Percentiles rank a stretch among this genome's conserved stretches.
These are phyloP conservation scores for Calosoma granatense DNA, from an alignment of 1,140 invertebrate species.

Conservation along the genomic window DNA sequence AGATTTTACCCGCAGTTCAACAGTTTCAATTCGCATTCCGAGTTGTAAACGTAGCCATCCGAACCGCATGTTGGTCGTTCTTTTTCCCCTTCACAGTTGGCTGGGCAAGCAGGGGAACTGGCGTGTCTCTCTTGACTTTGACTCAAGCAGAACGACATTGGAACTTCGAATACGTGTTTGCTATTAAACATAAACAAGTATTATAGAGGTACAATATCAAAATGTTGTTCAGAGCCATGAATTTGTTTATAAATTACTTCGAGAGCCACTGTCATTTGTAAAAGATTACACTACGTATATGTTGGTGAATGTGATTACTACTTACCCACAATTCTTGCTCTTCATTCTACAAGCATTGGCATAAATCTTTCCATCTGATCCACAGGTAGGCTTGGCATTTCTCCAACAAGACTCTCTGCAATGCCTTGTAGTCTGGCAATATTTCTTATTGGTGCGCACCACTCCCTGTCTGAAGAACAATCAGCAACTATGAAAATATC, in stretches of 20 bases:
- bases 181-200: slow-evolving; percentile 37
- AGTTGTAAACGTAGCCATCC: slow-evolving; percentile 78
- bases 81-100: slow-evolving; percentile 53
- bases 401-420: slow-evolving; percentile 84
- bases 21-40: slow-evolving; percentile 82
- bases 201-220: background rate
- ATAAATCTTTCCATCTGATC: slow-evolving; percentile 83
- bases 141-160: slow-evolving; percentile 75
- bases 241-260: slow-evolving; percentile 8
- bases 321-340: slow-evolving; percentile 83
- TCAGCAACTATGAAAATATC: slow-evolving; percentile 2
- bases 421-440: slow-evolving; percentile 84
- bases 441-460: slow-evolving; percentile 72
- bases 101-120: slow-evolving; percentile 50
- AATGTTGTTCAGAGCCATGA: slow-evolving; percentile 1
- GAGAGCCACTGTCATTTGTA: background rate
- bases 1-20: slow-evolving; percentile 73
- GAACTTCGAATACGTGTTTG: slow-evolving; percentile 84
- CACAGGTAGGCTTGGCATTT: slow-evolving; percentile 81
- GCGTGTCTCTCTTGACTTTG: slow-evolving; percentile 64
- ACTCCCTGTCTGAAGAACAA: slow-evolving; percentile 60
- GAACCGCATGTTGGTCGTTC: slow-evolving; percentile 72
- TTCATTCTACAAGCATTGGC: slow-evolving; percentile 88
- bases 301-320: too few relatives aligned
- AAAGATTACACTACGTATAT: too few relatives aligned